A percentile compares a stretch with the other conserved stretches of the same genome.
phyloP scores from a whole-genome alignment of 2,113 vertebrate genomes.

The Excalfactoria chinensis region DNA sequence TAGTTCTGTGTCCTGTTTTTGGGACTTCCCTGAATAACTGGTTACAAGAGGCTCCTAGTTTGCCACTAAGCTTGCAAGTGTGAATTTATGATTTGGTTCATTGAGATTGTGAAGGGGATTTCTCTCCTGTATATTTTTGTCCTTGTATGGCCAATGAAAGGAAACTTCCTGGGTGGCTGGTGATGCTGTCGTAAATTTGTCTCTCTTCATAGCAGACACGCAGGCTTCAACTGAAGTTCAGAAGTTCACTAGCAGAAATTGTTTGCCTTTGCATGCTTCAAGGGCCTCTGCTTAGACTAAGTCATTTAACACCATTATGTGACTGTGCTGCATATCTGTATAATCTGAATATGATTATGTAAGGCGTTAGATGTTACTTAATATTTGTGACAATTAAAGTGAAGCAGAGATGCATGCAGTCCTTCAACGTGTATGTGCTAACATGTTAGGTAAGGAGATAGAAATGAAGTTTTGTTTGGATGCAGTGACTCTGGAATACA shows the following conservation, averaged over 20 bases:
- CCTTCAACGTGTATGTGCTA: background rate
- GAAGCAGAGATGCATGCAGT: background rate
- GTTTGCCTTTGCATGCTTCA: background rate
- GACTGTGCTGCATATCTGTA: accelerated
- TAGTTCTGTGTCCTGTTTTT: background rate
- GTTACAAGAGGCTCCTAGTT: background rate
- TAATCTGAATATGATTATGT: background rate
- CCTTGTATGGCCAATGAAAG: background rate
- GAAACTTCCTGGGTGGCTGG: background rate
- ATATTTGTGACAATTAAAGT: background rate
- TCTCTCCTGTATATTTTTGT: background rate
- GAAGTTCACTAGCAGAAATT: background rate
- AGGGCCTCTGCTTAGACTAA: background rate
- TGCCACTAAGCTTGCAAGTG: background rate
- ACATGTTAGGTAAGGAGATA: accelerated
- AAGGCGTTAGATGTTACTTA: background rate
- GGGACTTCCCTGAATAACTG: background rate
- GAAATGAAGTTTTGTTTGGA: background rate
- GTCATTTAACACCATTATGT: background rate
- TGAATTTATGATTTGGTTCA: background rate
- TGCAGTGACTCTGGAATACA: background rate
- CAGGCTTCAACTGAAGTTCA: background rate
- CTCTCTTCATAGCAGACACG: background rate
- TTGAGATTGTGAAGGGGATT: background rate
- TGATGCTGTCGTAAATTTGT: background rate